Conservation (phyloP, 2,797 vertebrate species). For the Enteromius anoplus region DNA sequence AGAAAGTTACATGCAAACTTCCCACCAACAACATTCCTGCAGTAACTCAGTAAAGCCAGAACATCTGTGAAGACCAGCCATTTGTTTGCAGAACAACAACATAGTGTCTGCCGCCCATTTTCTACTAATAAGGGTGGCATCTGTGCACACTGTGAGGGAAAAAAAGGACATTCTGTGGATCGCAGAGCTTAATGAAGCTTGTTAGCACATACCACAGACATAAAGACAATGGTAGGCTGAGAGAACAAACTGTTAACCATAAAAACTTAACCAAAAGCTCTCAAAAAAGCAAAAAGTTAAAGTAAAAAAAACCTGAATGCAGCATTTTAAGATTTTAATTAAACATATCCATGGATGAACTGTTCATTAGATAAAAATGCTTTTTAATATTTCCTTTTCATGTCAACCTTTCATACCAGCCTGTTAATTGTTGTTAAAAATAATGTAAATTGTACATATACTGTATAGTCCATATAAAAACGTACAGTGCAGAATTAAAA, state of each 20-base stretch:
- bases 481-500: background rate
- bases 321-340: background rate
- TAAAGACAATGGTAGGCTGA: conserved; percentile 4
- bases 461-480: background rate
- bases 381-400: background rate
- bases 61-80: background rate
- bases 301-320: background rate
- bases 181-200: conserved; percentile 33
- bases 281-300: background rate
- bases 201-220: conserved; percentile 29
- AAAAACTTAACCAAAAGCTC: background rate
- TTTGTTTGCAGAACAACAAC: conserved; percentile 38
- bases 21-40: conserved; percentile 35
- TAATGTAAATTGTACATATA: background rate
- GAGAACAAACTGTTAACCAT: background rate
- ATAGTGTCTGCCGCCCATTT: conserved; percentile 16
- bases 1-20: background rate
- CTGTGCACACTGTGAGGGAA: conserved; percentile 18
- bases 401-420: background rate
- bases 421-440: background rate
- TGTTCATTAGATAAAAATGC: background rate
- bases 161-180: conserved; percentile 9
- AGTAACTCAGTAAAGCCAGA: conserved; percentile 16
- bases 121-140: conserved; percentile 38
- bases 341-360: background rate